Evolutionary conservation across 2,113 vertebrate genomes (phyloP).

Genomic region (Hemiprocne comata): DNA sequence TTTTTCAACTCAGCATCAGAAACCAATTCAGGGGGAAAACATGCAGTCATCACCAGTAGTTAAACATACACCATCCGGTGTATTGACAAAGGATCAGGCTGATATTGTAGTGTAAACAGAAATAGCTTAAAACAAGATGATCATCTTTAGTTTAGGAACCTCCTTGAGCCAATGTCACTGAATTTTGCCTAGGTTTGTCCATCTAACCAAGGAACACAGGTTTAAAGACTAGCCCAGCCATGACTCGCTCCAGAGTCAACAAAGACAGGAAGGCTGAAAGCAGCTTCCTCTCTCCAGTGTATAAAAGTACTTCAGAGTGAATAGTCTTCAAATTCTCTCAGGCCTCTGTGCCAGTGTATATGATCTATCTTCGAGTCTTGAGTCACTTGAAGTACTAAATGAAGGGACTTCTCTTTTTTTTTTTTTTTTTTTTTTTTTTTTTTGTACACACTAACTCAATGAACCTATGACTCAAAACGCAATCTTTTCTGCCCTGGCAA

Average conservation of each 20-base stretch:
- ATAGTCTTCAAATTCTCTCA: neutral
- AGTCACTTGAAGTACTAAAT: neutral
- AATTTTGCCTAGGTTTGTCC: neutral
- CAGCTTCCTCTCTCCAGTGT: neutral
- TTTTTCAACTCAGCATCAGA: neutral
- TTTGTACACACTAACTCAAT: neutral
- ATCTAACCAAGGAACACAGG: neutral
- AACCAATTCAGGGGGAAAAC: neutral
- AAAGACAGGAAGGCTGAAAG: neutral
- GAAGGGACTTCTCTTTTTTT: neutral
- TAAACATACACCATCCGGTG: neutral
- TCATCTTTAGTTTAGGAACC: neutral
- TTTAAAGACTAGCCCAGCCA: neutral
- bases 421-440: neutral
- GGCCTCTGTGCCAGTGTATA: neutral
- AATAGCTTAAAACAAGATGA: neutral
- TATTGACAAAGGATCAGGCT: neutral
- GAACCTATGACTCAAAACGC: neutral
- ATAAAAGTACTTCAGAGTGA: neutral
- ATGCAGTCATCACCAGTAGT: neutral
- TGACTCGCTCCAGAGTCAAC: neutral
- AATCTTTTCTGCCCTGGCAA: neutral
- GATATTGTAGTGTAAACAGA: rapidly evolving
- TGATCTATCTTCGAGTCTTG: neutral
- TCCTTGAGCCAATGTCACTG: neutral